Evolutionary conservation across 2,113 vertebrate species (phyloP), one percentile per base, ranked within the genome.

Genomic region (Thalassoma bifasciatum): DNA sequence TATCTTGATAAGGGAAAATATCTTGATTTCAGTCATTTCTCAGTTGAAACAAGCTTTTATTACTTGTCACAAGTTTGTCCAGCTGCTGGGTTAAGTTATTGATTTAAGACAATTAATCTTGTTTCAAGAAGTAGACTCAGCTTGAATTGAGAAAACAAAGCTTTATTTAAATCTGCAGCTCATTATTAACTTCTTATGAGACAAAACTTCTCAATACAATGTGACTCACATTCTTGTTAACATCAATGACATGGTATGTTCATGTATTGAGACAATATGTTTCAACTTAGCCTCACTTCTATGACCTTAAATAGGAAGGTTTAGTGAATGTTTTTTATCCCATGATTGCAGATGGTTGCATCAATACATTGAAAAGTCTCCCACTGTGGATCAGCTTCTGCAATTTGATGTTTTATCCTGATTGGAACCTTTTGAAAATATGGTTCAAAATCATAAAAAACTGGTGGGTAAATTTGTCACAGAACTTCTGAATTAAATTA

Each of bases 401-500:
- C 21, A 36, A 36, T 36, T 38, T 38, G 2, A 56, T 30, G 22
- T 14, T 46, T 12, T n/a, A 63, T 7, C 53, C 23, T n/a, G 12
- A 22, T 12, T 53, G 5, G 51, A 2, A 49, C 8, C 30, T 54
- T 46, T 56, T 0, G 17, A 12, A 2, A 38, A n/a, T 0, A 24
- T 65, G 12, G 37, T 52, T 78, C 14, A 10, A 59, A 77, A 44
- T 10, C 16, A 36, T 44, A 52, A 21, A 36, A 60, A 46, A 66
- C 14, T 22, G 23, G 46, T 4, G 53, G 52, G 37, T 70, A 64
- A 49, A 74, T 57, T 51, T 44, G 17, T 22, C 36, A 42, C 12
- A n/a, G n/a, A 40, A 40, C 10, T 9, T 11, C 10, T 0, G 30
- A 51, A 17, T 44, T 0, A 23, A 49, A 21, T 37, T 23, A 12